Evolutionary conservation across 2,888 invertebrate species (phyloP), one percentile per base, ranked within the genome.

Genomic region (Lasioglossum vierecki): DNA sequence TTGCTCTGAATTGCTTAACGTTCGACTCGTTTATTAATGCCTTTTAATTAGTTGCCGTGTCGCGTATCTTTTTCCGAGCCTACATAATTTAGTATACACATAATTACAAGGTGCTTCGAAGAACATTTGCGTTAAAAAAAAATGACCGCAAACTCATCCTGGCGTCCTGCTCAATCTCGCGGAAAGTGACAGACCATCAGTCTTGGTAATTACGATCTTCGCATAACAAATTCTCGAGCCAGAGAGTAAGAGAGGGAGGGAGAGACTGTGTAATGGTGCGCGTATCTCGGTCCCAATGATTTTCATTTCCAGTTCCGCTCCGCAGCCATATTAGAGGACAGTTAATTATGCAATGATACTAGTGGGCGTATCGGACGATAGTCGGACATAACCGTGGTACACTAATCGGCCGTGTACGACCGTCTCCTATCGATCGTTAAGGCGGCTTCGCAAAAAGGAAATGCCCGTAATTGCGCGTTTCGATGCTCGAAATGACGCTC

Each of bases 341-440:
- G 73, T 85, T 81, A 81, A 85, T 81, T 86, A 85, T 81, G 75
- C 81, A 49, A 71, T 30, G 78, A 49, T 73, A 72, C 66, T 15
- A 35, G 85, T 85, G 60, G 81, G 85, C 86, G 86, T 86, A 79
- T 35, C 70, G 39, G n/a, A n/a, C 57, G 76, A 60, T 41, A 70
- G 78, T 73, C 60, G 76, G 82, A 79, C 72, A 75, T 76, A 70
- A 73, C 46, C 46, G 41, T 30, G 81, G n/a, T 76, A 85, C 82
- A 76, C 86, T 86, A 86, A 86, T 86, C 86, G 82, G 5, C 44
- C 74, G 44, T 85, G 85, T 84, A 84, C 68, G 73, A 39, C 26
- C 41, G 35, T 22, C 60, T 30, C 26, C 49, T 71, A 44, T 75
- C 85, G 57, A 75, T 84, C 85, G 84, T 85, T 79, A 57, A 76